These are phyloP conservation scores for Ditylenchus weischeri DNA, from an alignment of 2,888 invertebrate genomes.

Conservation along the genomic window DNA sequence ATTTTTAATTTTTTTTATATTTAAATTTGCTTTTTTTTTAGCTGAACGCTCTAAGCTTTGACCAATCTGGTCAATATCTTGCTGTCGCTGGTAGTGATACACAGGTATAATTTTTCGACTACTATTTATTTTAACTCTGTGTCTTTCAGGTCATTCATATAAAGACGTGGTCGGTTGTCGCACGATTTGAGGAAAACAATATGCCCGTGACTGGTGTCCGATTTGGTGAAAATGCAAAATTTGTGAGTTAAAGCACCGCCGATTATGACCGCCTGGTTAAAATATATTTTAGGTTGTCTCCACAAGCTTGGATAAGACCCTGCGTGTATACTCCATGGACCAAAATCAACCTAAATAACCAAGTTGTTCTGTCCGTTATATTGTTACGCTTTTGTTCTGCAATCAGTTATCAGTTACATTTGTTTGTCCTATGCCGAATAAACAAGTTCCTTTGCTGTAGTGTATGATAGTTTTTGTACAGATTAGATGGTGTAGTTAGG, in stretches of 20 bases:
- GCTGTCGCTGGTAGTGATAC: constrained; percentile 88
- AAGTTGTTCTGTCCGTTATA: background rate
- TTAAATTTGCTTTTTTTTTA: too few relatives aligned
- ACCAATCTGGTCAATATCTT: constrained; percentile 94
- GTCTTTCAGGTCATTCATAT: constrained; percentile 40
- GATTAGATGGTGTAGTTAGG: too few relatives aligned
- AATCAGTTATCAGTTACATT: constrained; percentile 5
- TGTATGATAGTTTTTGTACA: too few relatives aligned
- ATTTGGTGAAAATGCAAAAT: constrained; percentile 91
- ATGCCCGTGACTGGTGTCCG: constrained; percentile 91
- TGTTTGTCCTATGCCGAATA: constrained; percentile 1
- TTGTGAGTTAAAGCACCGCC: constrained; percentile 58
- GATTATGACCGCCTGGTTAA: constrained; percentile 36
- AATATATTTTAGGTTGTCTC: constrained; percentile 67
- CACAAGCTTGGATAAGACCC: constrained; percentile 92
- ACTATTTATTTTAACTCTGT: too few relatives aligned
- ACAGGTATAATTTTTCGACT: constrained; percentile 19
- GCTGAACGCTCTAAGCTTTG: constrained; percentile 84
- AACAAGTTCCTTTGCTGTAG: background rate
- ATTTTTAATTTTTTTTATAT: too few relatives aligned
- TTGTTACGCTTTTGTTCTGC: constrained; percentile 12
- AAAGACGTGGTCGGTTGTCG: constrained; percentile 45
- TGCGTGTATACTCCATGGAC: constrained; percentile 77
- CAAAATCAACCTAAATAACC: background rate
- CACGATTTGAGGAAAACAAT: constrained; percentile 41